Evolutionary conservation across 2,113 vertebrate species (phyloP).

Genomic region (Taurulus bubalis): DNA sequence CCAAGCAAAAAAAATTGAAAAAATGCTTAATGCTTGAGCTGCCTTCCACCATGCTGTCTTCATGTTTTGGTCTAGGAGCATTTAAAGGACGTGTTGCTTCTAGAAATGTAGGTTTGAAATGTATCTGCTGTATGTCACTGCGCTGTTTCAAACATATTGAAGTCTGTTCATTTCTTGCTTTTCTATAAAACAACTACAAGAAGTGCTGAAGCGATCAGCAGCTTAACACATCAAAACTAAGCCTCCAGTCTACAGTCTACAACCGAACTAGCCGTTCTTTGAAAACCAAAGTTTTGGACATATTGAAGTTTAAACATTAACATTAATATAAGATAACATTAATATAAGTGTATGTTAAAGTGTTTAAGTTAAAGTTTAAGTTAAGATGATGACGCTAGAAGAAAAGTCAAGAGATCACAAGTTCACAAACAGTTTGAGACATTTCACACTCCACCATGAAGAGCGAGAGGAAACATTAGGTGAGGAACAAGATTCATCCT

Average conservation of each 20-base stretch:
- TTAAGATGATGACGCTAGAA: background rate
- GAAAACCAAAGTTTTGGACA: background rate
- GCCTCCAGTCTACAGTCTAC: background rate
- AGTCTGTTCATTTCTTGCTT: background rate
- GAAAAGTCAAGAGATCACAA: background rate
- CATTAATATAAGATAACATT: too few species aligned
- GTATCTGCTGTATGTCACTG: background rate
- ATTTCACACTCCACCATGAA: background rate
- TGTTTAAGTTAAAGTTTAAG: too few species aligned
- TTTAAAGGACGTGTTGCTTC: slow-evolving; percentile 17
- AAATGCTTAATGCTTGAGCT: background rate
- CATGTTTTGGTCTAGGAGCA: background rate
- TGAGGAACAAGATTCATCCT: background rate
- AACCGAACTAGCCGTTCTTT: background rate
- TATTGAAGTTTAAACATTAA: too few species aligned
- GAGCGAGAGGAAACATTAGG: background rate
- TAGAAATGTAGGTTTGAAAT: background rate
- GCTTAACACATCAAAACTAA: background rate
- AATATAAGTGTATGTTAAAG: too few species aligned
- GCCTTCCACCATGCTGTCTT: background rate
- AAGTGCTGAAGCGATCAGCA: background rate
- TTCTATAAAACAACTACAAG: background rate
- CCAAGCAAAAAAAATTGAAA: too few species aligned
- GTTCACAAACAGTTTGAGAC: background rate
- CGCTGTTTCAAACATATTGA: background rate